phyloP scores from a whole-genome alignment of 2,113 vertebrate species.

The Scatophagus argus region DNA sequence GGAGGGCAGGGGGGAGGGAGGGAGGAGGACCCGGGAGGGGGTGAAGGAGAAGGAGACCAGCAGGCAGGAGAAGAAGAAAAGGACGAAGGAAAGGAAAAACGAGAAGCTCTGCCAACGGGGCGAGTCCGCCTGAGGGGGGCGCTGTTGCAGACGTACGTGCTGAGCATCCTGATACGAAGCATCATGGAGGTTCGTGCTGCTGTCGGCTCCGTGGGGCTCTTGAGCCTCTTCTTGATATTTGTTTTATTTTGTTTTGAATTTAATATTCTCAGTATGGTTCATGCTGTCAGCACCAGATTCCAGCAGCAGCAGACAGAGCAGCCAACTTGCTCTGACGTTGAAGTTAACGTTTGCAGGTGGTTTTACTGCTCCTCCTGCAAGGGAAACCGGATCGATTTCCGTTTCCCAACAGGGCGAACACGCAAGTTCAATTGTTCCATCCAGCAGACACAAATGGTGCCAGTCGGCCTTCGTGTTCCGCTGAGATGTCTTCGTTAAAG shows the following conservation, averaged over 20 bases:
- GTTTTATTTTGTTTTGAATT: background rate
- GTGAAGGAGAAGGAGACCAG: conserved; percentile 81
- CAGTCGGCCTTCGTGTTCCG: no score
- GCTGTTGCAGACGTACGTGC: conserved; percentile 91
- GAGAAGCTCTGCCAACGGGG: conserved; percentile 44
- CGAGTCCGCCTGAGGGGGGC: conserved; percentile 86
- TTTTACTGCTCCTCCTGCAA: no score
- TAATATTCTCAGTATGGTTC: background rate
- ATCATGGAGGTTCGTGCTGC: conserved; percentile 85
- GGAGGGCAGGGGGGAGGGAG: conserved; percentile 27
- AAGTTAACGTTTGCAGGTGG: no score
- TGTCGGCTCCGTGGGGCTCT: background rate
- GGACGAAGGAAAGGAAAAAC: conserved; percentile 71
- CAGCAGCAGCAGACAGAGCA: background rate
- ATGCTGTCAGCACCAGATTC: background rate
- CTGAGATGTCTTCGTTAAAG: no score
- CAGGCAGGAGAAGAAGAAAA: conserved; percentile 77
- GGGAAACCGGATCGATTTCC: no score
- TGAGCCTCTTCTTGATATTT: background rate
- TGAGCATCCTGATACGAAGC: conserved; percentile 93
- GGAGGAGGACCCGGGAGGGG: conserved; percentile 74
- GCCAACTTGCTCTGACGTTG: no score
- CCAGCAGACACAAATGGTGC: no score
- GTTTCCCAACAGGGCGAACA: no score
- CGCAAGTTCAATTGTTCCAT: no score